phyloP scores from a whole-genome alignment of 1,140 invertebrate species.

The Aradophagus sp. region DNA sequence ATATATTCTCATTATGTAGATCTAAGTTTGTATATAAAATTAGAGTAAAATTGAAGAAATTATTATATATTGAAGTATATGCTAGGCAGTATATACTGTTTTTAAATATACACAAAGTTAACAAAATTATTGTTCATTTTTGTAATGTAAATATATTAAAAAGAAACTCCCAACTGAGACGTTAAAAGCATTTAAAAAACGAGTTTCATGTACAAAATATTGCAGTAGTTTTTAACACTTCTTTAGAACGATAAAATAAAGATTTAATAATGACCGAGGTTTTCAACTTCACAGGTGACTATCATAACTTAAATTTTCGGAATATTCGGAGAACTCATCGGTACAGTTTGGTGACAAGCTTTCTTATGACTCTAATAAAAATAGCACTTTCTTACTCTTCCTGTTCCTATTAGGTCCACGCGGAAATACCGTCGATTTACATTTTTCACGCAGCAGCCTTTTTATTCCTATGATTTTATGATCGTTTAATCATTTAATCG shows the following conservation, averaged over 20 bases:
- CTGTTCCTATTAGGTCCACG: slow-evolving; percentile 24
- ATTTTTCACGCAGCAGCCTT: slow-evolving; percentile 12
- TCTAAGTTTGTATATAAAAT: too few species aligned
- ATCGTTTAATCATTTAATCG: not conserved
- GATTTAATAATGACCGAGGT: slow-evolving; percentile 3
- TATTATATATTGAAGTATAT: too few species aligned
- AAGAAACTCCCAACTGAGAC: too few species aligned
- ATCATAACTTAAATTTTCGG: slow-evolving; percentile 27
- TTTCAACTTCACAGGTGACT: slow-evolving; percentile 22
- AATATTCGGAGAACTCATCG: slow-evolving; percentile 25
- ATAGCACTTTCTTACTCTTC: slow-evolving; percentile 48
- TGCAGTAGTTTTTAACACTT: too few species aligned
- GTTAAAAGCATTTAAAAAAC: too few species aligned
- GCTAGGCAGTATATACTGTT: too few species aligned
- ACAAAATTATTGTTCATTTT: too few species aligned
- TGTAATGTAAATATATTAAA: too few species aligned
- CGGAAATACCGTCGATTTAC: slow-evolving; percentile 25
- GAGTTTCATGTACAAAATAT: too few species aligned
- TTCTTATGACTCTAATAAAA: slow-evolving; percentile 39
- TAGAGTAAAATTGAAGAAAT: too few species aligned
- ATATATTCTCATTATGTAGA: too few species aligned
- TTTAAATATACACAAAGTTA: too few species aligned
- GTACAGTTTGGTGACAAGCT: slow-evolving; percentile 49
- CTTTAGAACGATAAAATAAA: slow-evolving; percentile 1
- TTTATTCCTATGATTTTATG: slow-evolving; percentile 5